Conservation (phyloP, 1,140 invertebrate species). For the Amphibalanus amphitrite region DNA sequence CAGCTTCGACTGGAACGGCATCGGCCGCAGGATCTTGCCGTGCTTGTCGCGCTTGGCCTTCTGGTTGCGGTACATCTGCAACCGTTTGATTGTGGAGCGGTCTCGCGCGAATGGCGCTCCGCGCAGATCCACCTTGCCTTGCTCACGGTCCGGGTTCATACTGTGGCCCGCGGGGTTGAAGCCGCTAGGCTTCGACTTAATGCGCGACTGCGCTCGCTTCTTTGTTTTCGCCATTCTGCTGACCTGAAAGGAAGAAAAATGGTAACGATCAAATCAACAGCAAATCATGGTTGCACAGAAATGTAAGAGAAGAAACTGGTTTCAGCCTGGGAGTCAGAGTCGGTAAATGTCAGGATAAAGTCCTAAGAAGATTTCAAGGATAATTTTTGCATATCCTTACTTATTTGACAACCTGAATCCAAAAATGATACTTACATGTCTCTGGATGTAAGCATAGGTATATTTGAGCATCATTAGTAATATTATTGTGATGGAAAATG, state of each 20-base stretch:
- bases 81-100: constrained; percentile 80
- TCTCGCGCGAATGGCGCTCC: constrained; percentile 69
- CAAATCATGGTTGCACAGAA: too few species aligned
- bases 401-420: too few species aligned
- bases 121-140: constrained; percentile 44
- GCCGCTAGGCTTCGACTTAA: constrained; percentile 11
- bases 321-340: too few species aligned
- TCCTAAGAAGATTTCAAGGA: too few species aligned
- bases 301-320: too few species aligned
- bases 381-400: too few species aligned
- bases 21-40: constrained; percentile 84
- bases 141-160: constrained; percentile 68
- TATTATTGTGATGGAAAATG: too few species aligned
- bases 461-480: too few species aligned
- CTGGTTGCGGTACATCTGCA: constrained; percentile 95
- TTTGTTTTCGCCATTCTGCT: background rate
- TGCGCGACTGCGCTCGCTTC: background rate
- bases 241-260: background rate
- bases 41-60: constrained; percentile 78
- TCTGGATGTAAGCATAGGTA: too few species aligned
- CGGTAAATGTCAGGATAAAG: too few species aligned
- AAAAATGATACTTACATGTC: too few species aligned
- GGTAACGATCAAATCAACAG: too few species aligned
- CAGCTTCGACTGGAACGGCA: constrained; percentile 81
- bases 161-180: constrained; percentile 41